Evolutionary conservation across 1,140 invertebrate species (phyloP).

Genomic region (Atta colombica): DNA sequence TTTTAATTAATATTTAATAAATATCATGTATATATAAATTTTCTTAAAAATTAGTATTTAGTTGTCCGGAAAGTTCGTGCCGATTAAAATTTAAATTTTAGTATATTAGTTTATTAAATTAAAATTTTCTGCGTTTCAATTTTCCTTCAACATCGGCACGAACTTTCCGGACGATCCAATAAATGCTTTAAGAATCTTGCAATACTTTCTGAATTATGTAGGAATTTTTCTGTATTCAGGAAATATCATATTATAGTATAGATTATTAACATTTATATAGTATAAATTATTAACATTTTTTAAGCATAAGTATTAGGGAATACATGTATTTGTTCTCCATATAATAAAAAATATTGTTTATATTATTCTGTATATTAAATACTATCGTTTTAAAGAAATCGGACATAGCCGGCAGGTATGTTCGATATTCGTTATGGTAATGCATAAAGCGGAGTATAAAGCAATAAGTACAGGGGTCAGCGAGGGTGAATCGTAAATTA

Average conservation of each 20-base stretch:
- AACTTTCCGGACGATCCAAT: too few species aligned
- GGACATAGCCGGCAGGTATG: not conserved
- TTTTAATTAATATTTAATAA: not conserved
- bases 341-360: not conserved
- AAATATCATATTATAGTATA: not conserved
- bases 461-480: slow-evolving; percentile 68
- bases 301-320: not conserved
- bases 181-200: not conserved
- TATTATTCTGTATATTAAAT: slow-evolving; percentile 20
- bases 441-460: slow-evolving; percentile 72
- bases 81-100: too few species aligned
- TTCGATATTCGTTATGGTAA: slow-evolving; percentile 69
- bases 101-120: too few species aligned
- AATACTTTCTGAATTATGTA: not conserved
- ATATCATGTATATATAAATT: not conserved
- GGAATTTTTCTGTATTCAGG: too few species aligned
- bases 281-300: not conserved
- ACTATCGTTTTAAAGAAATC: slow-evolving; percentile 45
- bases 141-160: too few species aligned
- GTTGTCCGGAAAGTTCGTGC: too few species aligned
- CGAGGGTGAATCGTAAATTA: slow-evolving; percentile 78
- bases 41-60: not conserved
- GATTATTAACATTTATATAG: not conserved
- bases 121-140: too few species aligned
- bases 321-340: not conserved